Conservation (phyloP, 1,140 invertebrate genomes). For the Drosophila serrata region DNA sequence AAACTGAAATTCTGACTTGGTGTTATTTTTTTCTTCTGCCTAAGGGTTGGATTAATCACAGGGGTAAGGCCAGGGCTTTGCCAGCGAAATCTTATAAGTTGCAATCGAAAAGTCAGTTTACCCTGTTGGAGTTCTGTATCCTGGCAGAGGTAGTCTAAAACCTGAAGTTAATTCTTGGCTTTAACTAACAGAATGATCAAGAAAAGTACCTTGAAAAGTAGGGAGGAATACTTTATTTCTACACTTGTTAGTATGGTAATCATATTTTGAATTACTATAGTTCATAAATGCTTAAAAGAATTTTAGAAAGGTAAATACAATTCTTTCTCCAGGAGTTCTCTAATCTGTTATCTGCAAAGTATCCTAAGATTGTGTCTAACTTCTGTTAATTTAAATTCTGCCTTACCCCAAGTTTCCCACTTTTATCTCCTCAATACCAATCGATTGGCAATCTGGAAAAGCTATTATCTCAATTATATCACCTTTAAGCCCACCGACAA, state of each 20-base stretch:
- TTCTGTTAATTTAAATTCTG: background rate
- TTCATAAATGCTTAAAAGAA: background rate
- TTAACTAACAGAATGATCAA: no score
- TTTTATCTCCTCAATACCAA: background rate
- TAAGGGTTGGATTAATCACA: conserved; percentile 32
- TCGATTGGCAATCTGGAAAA: background rate
- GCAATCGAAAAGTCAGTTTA: conserved; percentile 21
- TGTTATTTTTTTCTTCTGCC: background rate
- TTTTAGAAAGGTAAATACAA: background rate
- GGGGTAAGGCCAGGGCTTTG: conserved; percentile 4
- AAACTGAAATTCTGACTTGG: conserved; percentile 17
- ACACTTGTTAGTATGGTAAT: no score
- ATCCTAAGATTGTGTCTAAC: background rate
- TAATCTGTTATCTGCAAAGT: background rate
- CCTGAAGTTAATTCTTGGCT: no score
- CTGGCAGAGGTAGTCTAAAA: no score
- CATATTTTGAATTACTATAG: no score
- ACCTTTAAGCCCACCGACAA: conserved; percentile 8
- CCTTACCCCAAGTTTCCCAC: background rate
- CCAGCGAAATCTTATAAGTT: conserved; percentile 37
- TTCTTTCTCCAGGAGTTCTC: background rate
- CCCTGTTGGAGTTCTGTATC: background rate
- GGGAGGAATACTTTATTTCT: no score
- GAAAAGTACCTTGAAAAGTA: no score
- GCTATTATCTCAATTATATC: conserved; percentile 18